A percentile compares a stretch with the other conserved stretches of the same genome.
These are phyloP conservation scores for Australoheros facetus DNA, from an alignment of 2,797 vertebrate species.

Conservation along the genomic window DNA sequence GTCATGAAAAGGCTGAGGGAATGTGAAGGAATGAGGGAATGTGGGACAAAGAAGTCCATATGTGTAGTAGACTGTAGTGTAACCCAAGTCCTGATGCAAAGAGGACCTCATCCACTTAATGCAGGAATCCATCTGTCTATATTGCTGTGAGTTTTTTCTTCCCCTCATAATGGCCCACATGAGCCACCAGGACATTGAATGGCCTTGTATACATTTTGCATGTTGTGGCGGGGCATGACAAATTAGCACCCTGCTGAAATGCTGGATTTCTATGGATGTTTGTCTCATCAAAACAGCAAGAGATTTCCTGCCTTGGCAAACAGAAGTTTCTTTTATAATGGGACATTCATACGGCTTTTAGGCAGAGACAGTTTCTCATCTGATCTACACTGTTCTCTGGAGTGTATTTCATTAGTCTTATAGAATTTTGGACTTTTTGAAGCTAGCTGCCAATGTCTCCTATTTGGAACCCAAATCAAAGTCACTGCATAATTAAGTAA, in stretches of 20 bases:
- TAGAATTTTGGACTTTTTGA: conserved; percentile 34
- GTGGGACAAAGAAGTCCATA: conserved; percentile 72
- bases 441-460: conserved; percentile 20
- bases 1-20: conserved; percentile 47
- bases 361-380: conserved; percentile 60
- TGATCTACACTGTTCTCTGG: conserved; percentile 38
- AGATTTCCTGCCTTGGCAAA: conserved; percentile 76
- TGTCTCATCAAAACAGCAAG: conserved; percentile 78
- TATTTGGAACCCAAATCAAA: conserved; percentile 32
- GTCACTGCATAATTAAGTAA: conserved; percentile 25
- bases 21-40: conserved; percentile 68
- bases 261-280: conserved; percentile 71
- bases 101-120: conserved; percentile 80
- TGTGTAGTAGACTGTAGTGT: conserved; percentile 69
- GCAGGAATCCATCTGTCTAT: conserved; percentile 80
- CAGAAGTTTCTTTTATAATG: conserved; percentile 61
- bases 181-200: conserved; percentile 67
- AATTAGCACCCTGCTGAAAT: conserved; percentile 79
- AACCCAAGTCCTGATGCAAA: conserved; percentile 72
- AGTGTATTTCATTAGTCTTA: conserved; percentile 48
- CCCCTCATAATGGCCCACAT: conserved; percentile 72
- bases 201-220: conserved; percentile 65
- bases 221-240: conserved; percentile 79
- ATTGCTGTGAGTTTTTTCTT: conserved; percentile 68
- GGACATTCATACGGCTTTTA: conserved; percentile 49